Conservation (phyloP, 2,888 invertebrate species). For the Lasioglossum pauxillum region DNA sequence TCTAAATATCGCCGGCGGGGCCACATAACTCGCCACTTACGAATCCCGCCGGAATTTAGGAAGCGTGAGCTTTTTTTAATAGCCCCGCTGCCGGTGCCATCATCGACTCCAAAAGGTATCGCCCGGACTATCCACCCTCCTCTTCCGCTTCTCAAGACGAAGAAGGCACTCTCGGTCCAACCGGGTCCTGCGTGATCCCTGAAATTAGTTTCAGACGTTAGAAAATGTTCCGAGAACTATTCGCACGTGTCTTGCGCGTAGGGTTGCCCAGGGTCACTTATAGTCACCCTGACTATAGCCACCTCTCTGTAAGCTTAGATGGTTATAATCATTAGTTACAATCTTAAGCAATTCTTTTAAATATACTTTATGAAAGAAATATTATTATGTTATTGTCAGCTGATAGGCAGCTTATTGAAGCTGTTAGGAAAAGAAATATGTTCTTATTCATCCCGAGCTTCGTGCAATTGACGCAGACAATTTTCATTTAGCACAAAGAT, state of each 20-base stretch:
- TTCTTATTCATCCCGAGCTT: neutral
- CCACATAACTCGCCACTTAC: conserved; percentile 74
- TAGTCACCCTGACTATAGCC: neutral
- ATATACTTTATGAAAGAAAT: neutral
- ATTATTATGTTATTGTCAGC: too few relatives aligned
- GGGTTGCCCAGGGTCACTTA: neutral
- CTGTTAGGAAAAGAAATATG: neutral
- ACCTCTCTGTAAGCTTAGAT: neutral
- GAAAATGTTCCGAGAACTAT: neutral
- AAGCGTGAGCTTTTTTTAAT: conserved; percentile 72
- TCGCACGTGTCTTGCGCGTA: neutral
- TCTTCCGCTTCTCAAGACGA: neutral
- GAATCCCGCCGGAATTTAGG: conserved; percentile 74
- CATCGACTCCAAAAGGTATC: conserved; percentile 44
- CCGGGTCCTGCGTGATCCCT: neutral
- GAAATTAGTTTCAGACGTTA: neutral
- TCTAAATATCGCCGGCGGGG: conserved; percentile 67
- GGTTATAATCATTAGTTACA: neutral
- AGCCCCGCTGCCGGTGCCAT: conserved; percentile 63
- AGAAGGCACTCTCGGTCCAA: neutral
- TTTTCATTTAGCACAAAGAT: neutral
- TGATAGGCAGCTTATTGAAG: neutral
- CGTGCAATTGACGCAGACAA: neutral
- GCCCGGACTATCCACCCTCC: neutral
- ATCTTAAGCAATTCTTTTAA: neutral